Evolutionary conservation across 2,113 vertebrate genomes (phyloP).

Genomic region (Oriolus oriolus): DNA sequence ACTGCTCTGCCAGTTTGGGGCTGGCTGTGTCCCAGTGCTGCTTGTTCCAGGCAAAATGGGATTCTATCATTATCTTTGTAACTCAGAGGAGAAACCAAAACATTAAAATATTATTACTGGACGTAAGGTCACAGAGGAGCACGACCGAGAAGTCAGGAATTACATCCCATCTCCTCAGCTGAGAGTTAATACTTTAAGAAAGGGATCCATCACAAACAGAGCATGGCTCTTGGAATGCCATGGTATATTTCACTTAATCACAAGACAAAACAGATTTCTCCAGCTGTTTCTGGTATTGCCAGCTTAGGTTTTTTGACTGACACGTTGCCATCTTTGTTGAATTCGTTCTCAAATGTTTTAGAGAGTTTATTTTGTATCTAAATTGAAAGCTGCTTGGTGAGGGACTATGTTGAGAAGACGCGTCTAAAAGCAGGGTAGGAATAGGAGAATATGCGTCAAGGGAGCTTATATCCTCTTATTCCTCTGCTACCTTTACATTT

Average conservation of each 20-base stretch:
- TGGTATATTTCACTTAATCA: not conserved
- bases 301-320: not conserved
- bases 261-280: not conserved
- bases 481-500: not conserved
- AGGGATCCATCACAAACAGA: not conserved
- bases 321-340: not conserved
- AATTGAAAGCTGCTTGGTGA: not conserved
- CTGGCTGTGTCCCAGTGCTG: not conserved
- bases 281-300: not conserved
- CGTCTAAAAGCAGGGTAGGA: not conserved
- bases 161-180: not conserved
- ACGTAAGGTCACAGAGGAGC: not conserved
- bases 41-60: not conserved
- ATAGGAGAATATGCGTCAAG: not conserved
- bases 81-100: not conserved
- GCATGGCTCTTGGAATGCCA: not conserved
- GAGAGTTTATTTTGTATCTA: not conserved
- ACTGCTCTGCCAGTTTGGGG: not conserved
- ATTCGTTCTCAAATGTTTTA: not conserved
- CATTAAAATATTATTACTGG: not conserved
- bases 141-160: not conserved
- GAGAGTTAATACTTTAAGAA: not conserved
- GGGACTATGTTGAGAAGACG: not conserved
- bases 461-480: not conserved
- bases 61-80: not conserved